Evolutionary conservation across 1,140 invertebrate genomes (phyloP), one percentile per base, ranked within the genome.

Genomic region (Chironomus tepperi): DNA sequence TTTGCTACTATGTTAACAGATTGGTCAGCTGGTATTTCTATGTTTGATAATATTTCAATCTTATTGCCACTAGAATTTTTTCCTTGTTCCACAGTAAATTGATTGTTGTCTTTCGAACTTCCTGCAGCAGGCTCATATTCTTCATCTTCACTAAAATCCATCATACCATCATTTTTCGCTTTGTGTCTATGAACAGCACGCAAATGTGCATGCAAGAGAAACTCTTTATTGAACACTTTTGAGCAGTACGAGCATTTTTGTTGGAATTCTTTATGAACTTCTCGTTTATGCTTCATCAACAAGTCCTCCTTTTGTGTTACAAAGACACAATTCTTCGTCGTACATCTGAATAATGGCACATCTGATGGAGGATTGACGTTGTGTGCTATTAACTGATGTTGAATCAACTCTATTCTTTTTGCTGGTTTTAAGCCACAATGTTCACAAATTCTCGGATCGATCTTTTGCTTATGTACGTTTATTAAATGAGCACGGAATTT

Each of bases 321-420:
- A 89, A 86, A 83, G n/a, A 93, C 80, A 12, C 89, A 82, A 16
- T 84, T 86, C 79, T 90, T 87, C 65, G 87, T 90, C 6, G 65
- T 19, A 6, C 65, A 70, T 93, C 91, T 0, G 83, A 92, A 85
- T 87, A 94, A 84, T 79, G 85, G 81, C 86, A 89, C 84, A 78
- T 88, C 82, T 42, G 88, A 85, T 1, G 90, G 90, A 9, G 91
- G 91, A 76, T 86, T 85, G 5, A 94, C 84, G 73, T 89, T 88
- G 83, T 95, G 93, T 79, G 92, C 92, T 3, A 89, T 90, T 75
- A 91, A 92, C 79, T 92, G 82, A 81, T 95, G 93, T 79, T 93
- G 92, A 78, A 92, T 84, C 47, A 94, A 83, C 74, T 92, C 87
- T 77, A 92, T 91, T 73, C 91, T 85, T 78, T 91, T 93, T 0